Evolutionary conservation across 2,888 invertebrate genomes (phyloP).

Genomic region (Anaspis maculata): DNA sequence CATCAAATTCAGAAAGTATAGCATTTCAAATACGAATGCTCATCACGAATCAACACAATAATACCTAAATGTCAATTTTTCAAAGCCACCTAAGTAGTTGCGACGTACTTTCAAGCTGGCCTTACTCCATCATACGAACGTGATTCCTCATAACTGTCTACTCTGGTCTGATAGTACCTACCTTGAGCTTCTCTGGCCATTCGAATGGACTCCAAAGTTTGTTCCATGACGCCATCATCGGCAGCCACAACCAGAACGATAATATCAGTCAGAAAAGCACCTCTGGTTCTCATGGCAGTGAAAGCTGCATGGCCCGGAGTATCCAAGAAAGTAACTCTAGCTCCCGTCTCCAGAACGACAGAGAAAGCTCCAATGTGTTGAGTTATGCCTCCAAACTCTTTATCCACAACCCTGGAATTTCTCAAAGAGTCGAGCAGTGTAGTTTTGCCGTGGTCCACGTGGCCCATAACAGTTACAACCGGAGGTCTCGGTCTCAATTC

Average conservation of each 20-base stretch:
- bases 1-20: no score
- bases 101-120: no score
- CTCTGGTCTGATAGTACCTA: slow-evolving; percentile 28
- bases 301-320: slow-evolving; percentile 99
- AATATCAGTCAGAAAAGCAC: slow-evolving; percentile 90
- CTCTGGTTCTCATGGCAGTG: slow-evolving; percentile 84
- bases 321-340: slow-evolving; percentile 87
- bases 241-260: slow-evolving; percentile 95
- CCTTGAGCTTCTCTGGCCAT: slow-evolving; percentile 74
- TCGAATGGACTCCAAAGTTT: slow-evolving; percentile 85
- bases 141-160: no score
- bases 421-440: slow-evolving; percentile 86
- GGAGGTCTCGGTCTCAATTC: slow-evolving; percentile 72
- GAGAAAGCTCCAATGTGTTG: slow-evolving; percentile 99
- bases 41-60: no score
- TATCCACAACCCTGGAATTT: slow-evolving; percentile 75
- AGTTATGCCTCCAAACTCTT: slow-evolving; percentile 97
- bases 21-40: no score
- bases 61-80: no score
- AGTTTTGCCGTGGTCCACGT: slow-evolving; percentile 98
- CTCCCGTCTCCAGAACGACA: slow-evolving; percentile 57
- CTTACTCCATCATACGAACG: no score
- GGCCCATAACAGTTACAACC: slow-evolving; percentile 98
- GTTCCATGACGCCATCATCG: slow-evolving; percentile 98
- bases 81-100: no score